Base-by-base conservation (phyloP, 2,797 vertebrate genomes). In the Eutrigla gurnardus region DNA sequence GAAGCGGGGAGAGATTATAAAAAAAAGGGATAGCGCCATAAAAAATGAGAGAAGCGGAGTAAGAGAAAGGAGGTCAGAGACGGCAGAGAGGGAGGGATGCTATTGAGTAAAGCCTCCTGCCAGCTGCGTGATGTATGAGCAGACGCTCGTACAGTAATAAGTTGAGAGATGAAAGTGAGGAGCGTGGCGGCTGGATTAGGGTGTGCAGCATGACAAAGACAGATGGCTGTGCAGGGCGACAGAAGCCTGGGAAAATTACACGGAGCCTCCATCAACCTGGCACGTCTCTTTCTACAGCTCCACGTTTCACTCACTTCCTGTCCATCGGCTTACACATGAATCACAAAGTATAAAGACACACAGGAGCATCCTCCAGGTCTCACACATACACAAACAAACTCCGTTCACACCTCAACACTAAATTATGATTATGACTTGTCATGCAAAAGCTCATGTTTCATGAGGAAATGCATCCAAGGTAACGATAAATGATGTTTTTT, bases 71-170 rank as follows among this genome's bases (percentile, higher is more conserved):
- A 74, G 59, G 39, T 37, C 64, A 77, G 60, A 1, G 36, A 18
- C 36, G n/a, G 18, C 17, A 53, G 60, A 6, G 81, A 71, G 52
- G 58, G 69, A 77, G 57, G 49, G 36, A 40, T 2, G 61, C 55
- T 47, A 70, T 9, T 25, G 50, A 13, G 65, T 7, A 9, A 17
- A 40, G 46, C 55, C 70, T 71, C 49, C 75, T 68, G 80, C 61
- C 86, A 75, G 77, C 81, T 71, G 77, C 65, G 53, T 89, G 88
- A 91, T 85, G 81, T 59, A 91, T 13, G 90, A 85, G 73, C 62
- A 1, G 62, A 58, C 55, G 55, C 77, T 75, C 52, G 3, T 43
- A 50, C 71, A 7, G 81, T 77, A 80, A 88, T 83, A 84, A 82
- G 75, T 69, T 25, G 67, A 61, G 47, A 55, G 75, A 80, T 85